Conservation (phyloP, 1,140 invertebrate species). For the Philotrypesis tridentata region DNA sequence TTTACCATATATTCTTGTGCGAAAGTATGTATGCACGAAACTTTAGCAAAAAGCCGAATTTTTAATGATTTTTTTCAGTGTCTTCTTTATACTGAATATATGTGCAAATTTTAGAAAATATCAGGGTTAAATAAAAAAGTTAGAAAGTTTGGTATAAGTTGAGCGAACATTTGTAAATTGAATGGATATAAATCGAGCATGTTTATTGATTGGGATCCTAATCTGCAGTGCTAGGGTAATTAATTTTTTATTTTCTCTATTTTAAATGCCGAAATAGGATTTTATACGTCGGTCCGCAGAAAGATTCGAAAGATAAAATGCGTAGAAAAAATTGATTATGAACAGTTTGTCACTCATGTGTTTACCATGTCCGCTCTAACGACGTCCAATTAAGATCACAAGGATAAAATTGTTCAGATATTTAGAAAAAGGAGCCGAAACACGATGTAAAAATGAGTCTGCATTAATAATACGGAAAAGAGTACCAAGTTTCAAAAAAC, state of each 20-base stretch:
- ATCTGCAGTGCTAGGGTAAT: background rate
- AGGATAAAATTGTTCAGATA: conserved; percentile 46
- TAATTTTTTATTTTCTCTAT: conserved; percentile 4
- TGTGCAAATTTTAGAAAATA: too few species aligned
- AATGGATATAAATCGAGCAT: background rate
- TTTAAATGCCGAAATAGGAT: background rate
- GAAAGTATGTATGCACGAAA: too few species aligned
- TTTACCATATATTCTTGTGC: too few species aligned
- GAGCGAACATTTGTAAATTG: background rate
- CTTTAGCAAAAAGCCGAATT: too few species aligned
- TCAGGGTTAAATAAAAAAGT: too few species aligned
- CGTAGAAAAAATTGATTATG: conserved; percentile 34
- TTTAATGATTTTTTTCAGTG: too few species aligned
- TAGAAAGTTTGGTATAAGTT: too few species aligned
- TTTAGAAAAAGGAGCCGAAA: conserved; percentile 40
- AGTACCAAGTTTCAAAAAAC: background rate
- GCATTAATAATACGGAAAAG: conserved; percentile 36
- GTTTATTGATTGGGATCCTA: background rate
- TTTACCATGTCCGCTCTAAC: conserved; percentile 35
- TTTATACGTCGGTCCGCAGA: background rate
- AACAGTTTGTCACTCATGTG: conserved; percentile 30
- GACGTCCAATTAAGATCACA: conserved; percentile 41
- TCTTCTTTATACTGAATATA: too few species aligned
- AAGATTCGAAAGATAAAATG: conserved; percentile 33
- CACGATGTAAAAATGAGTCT: conserved; percentile 37